Conservation (phyloP, 1,140 invertebrate species). For the Drosophila willistoni region DNA sequence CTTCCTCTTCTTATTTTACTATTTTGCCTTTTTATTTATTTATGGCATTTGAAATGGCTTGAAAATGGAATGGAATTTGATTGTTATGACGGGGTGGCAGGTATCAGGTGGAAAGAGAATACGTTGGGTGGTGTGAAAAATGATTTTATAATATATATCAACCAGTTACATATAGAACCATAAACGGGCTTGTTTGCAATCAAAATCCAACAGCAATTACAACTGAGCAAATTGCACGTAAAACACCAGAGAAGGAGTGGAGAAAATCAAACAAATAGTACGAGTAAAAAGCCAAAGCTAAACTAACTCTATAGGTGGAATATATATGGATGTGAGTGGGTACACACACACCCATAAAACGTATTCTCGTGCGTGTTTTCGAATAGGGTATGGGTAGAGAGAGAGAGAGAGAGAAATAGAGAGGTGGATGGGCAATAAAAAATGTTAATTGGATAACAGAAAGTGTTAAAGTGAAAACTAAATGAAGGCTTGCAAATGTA, state of each 20-base stretch:
- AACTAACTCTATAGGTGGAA: slow-evolving; percentile 3
- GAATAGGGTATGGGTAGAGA: neutral
- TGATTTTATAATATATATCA: slow-evolving; percentile 66
- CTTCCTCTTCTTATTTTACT: neutral
- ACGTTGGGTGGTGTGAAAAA: slow-evolving; percentile 49
- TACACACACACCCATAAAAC: neutral
- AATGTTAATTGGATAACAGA: slow-evolving; percentile 51
- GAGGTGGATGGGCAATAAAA: slow-evolving; percentile 36
- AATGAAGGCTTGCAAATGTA: slow-evolving; percentile 21
- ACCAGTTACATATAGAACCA: slow-evolving; percentile 35
- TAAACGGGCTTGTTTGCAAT: slow-evolving; percentile 58
- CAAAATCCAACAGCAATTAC: slow-evolving; percentile 59
- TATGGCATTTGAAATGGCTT: slow-evolving; percentile 24
- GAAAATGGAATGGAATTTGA: slow-evolving; percentile 16
- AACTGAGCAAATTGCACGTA: slow-evolving; percentile 53
- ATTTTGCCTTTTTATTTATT: slow-evolving; percentile 34
- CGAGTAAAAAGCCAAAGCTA: neutral
- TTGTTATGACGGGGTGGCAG: neutral
- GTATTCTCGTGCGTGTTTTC: slow-evolving; percentile 33
- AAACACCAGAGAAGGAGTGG: slow-evolving; percentile 25
- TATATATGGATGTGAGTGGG: neutral
- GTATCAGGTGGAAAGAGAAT: neutral
- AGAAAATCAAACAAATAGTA: slow-evolving; percentile 21
- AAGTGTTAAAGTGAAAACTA: slow-evolving; percentile 47
- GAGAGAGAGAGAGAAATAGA: neutral